Conservation (phyloP, 2,888 invertebrate species). For the Caenorhabditis sp. region DNA sequence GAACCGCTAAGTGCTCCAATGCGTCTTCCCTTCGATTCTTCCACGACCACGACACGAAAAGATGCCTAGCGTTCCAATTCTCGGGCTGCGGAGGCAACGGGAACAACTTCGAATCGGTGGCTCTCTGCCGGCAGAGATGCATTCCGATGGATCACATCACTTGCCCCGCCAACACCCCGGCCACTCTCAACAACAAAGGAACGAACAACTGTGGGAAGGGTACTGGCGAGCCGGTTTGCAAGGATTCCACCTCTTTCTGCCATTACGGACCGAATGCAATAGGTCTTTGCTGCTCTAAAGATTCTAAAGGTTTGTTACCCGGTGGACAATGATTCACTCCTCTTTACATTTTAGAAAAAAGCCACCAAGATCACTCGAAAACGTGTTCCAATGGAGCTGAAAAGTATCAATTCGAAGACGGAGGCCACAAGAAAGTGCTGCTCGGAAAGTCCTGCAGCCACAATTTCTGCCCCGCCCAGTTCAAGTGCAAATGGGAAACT, state of each 20-base stretch:
- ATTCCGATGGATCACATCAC: conserved; percentile 11
- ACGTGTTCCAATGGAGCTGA: conserved; percentile 17
- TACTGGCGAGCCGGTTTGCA: background rate
- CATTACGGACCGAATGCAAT: conserved; percentile 9
- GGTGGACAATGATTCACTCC: background rate
- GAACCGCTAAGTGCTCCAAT: background rate
- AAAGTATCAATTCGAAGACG: conserved; percentile 2
- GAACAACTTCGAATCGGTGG: conserved; percentile 9
- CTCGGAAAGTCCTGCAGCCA: conserved; percentile 26
- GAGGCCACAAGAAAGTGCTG: background rate
- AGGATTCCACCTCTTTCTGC: conserved; percentile 1
- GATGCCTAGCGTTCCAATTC: conserved; percentile 24
- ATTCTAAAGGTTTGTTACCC: background rate
- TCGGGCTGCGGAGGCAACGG: conserved; percentile 30
- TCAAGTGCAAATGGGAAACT: conserved; percentile 30
- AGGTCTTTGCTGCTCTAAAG: conserved; percentile 30
- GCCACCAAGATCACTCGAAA: background rate
- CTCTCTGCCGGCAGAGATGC: conserved; percentile 17
- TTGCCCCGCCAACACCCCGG: conserved; percentile 25
- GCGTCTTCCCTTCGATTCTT: conserved; percentile 7
- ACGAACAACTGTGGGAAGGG: background rate
- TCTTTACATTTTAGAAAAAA: conserved; percentile 6
- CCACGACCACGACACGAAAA: background rate
- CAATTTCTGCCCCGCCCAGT: conserved; percentile 27
- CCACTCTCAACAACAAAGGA: conserved; percentile 1